Percentiles rank a stretch among this genome's conserved stretches.
Conservation (phyloP, 2,888 invertebrate genomes). For the Cephonodes hylas region DNA sequence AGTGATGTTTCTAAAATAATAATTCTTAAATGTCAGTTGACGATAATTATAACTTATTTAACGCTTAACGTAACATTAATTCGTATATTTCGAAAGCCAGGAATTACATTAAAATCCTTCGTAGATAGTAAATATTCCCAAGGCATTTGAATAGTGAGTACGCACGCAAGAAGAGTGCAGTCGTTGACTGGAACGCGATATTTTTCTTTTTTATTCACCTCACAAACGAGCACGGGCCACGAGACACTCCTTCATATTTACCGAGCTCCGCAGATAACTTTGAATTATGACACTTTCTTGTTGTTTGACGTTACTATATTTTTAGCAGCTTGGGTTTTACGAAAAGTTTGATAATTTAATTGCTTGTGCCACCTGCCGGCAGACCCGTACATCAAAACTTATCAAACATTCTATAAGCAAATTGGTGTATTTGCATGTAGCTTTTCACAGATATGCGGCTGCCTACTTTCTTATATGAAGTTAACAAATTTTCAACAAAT, state of each 20-base stretch:
- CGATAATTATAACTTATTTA: too few relatives aligned
- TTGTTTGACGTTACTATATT: conserved; percentile 36
- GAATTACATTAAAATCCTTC: too few relatives aligned
- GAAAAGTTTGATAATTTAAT: conserved; percentile 29
- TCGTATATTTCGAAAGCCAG: too few relatives aligned
- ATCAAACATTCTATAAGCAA: not conserved
- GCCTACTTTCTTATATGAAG: not conserved
- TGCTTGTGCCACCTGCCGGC: conserved; percentile 12
- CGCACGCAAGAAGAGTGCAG: conserved; percentile 5
- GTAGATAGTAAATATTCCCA: conserved; percentile 5
- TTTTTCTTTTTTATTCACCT: conserved; percentile 31
- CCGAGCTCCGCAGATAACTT: conserved; percentile 39
- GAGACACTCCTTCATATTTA: conserved; percentile 32
- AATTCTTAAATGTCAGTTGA: too few relatives aligned
- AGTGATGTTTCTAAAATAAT: too few relatives aligned
- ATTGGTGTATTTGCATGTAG: not conserved
- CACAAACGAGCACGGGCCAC: conserved; percentile 25
- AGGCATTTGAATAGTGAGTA: conserved; percentile 18
- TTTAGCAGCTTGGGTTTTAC: conserved; percentile 20
- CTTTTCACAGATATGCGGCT: not conserved
- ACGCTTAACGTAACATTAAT: too few relatives aligned
- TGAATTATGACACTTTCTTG: conserved; percentile 55
- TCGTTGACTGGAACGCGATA: conserved; percentile 27
- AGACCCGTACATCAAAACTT: not conserved
- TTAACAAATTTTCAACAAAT: too few relatives aligned